Evolutionary conservation across 2,888 invertebrate genomes (phyloP).

Genomic region (Rotaria macrura): DNA sequence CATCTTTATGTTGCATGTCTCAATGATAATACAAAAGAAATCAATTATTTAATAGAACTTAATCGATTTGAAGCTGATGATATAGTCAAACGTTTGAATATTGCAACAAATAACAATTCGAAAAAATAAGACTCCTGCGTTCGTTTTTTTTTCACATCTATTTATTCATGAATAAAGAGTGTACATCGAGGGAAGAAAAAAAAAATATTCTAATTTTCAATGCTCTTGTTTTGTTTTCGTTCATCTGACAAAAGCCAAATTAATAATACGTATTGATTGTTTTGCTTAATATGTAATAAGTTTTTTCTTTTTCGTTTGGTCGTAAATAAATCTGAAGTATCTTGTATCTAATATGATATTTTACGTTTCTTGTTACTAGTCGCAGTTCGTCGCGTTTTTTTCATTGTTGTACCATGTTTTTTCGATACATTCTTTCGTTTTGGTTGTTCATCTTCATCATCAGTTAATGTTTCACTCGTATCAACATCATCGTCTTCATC

Average conservation of each 20-base stretch:
- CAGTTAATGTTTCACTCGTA: background rate
- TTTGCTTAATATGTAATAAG: background rate
- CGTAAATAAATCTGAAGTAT: background rate
- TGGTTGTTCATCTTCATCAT: background rate
- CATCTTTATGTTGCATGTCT: background rate
- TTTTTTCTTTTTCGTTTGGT: background rate
- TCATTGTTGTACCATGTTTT: background rate
- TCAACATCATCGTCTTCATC: background rate
- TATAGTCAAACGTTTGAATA: background rate
- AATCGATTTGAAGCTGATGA: constrained; percentile 7
- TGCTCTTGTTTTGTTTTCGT: background rate
- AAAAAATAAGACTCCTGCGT: background rate
- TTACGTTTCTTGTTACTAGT: background rate
- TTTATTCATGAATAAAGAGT: constrained; percentile 1
- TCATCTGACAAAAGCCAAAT: background rate
- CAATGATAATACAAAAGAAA: background rate
- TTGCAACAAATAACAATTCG: background rate
- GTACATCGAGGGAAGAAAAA: background rate
- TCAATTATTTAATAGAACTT: background rate
- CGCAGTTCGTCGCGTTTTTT: background rate
- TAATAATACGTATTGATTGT: background rate
- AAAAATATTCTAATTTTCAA: background rate
- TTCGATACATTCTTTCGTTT: background rate
- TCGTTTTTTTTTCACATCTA: background rate
- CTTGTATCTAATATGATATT: background rate